Percentiles rank a stretch among this genome's conserved stretches.
phyloP scores from a whole-genome alignment of 2,888 invertebrate species.

The Drosophila prolongata region DNA sequence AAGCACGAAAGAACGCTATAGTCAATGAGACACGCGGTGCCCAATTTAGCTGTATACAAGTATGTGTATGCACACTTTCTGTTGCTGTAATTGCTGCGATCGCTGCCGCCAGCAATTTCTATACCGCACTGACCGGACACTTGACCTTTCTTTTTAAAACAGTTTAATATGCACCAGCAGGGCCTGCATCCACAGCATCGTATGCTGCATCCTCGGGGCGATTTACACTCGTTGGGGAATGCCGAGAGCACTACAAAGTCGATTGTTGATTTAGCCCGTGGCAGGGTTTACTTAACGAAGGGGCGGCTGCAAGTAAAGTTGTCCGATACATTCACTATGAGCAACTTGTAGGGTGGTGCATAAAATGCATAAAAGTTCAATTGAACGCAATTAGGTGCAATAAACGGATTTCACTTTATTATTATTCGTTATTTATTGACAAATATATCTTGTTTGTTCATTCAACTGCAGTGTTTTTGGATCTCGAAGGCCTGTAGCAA shows the following conservation, averaged over 20 bases:
- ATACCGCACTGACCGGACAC: conserved; percentile 12
- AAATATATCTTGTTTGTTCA: conserved; percentile 39
- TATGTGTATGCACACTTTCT: too few species aligned
- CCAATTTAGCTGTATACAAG: not conserved
- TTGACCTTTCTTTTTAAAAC: conserved; percentile 31
- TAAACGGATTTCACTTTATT: conserved; percentile 52
- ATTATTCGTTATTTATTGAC: conserved; percentile 50
- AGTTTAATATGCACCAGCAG: conserved; percentile 28
- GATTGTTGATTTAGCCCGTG: conserved; percentile 18
- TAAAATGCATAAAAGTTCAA: conserved; percentile 44
- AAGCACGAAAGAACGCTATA: too few species aligned
- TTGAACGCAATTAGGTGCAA: conserved; percentile 70
- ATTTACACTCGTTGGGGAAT: conserved; percentile 27
- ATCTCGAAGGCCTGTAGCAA: not conserved
- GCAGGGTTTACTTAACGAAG: conserved; percentile 24
- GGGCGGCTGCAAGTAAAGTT: conserved; percentile 10
- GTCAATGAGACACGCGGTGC: not conserved
- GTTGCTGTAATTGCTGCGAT: conserved; percentile 2
- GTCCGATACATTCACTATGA: conserved; percentile 37
- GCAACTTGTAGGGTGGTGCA: not conserved
- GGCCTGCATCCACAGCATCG: not conserved
- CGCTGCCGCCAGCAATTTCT: conserved; percentile 16
- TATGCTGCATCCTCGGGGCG: conserved; percentile 5
- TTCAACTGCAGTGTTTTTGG: conserved; percentile 22
- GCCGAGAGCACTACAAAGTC: conserved; percentile 17